Base-by-base conservation (phyloP, 2,797 vertebrate genomes). In the Poeciliopsis infans region DNA sequence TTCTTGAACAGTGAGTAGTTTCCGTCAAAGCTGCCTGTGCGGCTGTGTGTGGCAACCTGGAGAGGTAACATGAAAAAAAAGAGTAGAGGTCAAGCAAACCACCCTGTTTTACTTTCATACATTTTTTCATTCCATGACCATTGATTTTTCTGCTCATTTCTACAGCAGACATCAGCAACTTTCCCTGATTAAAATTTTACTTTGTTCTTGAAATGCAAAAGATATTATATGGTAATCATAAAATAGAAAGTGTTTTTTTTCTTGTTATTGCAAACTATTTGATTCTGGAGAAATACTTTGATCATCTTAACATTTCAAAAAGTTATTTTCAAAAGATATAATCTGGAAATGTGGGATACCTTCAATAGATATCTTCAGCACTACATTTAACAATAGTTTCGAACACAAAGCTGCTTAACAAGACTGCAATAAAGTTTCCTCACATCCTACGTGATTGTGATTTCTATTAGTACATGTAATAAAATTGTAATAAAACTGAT, bases 1-100 rank as follows among this genome's bases (percentile, higher is more conserved):
- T 96, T 96, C 88, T 96, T 85, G 82, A 92, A 96, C 89, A 95
- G 86, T 0, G 92, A 91, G 77, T 94, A 94, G 86, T 94, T 92
- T 0, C 88, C 91, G 69, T 92, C 93, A 86, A 97, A 94, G 85
- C 93, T 96, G 86, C 96, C 95, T 20, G 91, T 95, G 12, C 92
- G 95, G 87, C 93, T 95, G 88, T 93, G 95, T 89, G 86, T 83
- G 43, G 92, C 84, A 80, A 94, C 93, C 97, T 97, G 89, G 59
- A 83, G 66, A 84, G 75, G 36, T 1, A 1, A 83, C 71, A 78
- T 23, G 82, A 59, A 78, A 18, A n/a, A 73, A 0, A 39, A 23
- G 10, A 13, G 39, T 46, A 1, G 15, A 15, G 64, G 16, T 68
- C 20, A 41, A 68, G 36, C 18, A 68, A 41, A 41, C 36, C 1